Conservation (phyloP, 2,888 invertebrate species). For the Dynastes maya region DNA sequence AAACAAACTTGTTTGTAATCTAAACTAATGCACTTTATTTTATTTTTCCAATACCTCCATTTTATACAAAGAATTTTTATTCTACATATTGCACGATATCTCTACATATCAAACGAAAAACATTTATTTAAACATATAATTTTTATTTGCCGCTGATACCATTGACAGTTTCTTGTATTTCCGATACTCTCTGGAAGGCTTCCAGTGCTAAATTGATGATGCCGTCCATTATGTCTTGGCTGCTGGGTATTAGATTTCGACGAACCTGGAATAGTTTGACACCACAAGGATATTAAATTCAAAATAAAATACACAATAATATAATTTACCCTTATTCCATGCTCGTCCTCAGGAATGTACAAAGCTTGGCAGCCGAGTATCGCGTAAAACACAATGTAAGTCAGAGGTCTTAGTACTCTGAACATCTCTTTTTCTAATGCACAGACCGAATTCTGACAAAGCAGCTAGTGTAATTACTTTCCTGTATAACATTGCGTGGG, state of each 20-base stretch:
- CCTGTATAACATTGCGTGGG: background rate
- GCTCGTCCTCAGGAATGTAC: conserved; percentile 19
- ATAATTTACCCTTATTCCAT: conserved; percentile 22
- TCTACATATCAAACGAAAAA: too few relatives aligned
- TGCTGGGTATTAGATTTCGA: conserved; percentile 21
- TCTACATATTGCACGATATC: too few relatives aligned
- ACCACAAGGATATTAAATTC: background rate
- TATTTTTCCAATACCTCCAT: too few relatives aligned
- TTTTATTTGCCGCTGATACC: conserved; percentile 46
- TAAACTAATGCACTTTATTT: too few relatives aligned
- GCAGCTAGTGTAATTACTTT: background rate
- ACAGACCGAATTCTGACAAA: background rate
- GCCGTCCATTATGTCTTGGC: conserved; percentile 58
- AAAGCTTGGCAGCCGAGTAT: background rate
- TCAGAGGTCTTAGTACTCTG: background rate
- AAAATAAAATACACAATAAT: background rate
- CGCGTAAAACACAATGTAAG: background rate
- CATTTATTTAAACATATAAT: too few relatives aligned
- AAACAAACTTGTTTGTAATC: too few relatives aligned
- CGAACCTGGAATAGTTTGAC: conserved; percentile 21
- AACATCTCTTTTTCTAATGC: background rate
- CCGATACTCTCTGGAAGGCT: conserved; percentile 60
- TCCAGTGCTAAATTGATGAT: conserved; percentile 62
- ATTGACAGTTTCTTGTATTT: conserved; percentile 55
- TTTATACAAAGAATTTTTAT: too few relatives aligned